phyloP scores from a whole-genome alignment of 2,797 vertebrate genomes.

The Megalops cyprinoides region DNA sequence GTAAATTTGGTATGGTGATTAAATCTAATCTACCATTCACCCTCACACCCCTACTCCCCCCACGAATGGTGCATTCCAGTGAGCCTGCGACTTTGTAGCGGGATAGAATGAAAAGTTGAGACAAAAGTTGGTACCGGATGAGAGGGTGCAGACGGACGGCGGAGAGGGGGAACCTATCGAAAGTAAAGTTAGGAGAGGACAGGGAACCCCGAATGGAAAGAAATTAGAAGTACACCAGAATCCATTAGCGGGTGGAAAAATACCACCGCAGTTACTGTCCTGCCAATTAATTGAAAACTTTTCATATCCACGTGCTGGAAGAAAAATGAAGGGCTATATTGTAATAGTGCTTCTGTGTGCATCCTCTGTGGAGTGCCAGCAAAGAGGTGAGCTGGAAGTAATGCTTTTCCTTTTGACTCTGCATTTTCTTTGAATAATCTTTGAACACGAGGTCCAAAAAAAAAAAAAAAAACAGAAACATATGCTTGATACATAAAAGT shows the following conservation, averaged over 20 bases:
- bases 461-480: neutral
- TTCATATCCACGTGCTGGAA: slow-evolving; percentile 25
- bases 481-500: neutral
- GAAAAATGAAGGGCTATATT: slow-evolving; percentile 54
- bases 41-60: slow-evolving; percentile 27
- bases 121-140: slow-evolving; percentile 46
- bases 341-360: slow-evolving; percentile 56
- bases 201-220: slow-evolving; percentile 10
- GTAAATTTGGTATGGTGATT: neutral
- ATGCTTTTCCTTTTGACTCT: slow-evolving; percentile 31
- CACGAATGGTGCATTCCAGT: slow-evolving; percentile 51
- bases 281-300: slow-evolving; percentile 5
- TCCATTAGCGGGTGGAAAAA: neutral
- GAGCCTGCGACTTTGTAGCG: slow-evolving; percentile 42
- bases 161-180: slow-evolving; percentile 31
- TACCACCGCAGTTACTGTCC: slow-evolving; percentile 4
- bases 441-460: slow-evolving; percentile 30
- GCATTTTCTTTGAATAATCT: slow-evolving; percentile 34
- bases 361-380: slow-evolving; percentile 64
- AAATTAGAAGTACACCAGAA: neutral
- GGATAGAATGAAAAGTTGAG: slow-evolving; percentile 53
- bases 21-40: neutral
- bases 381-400: slow-evolving; percentile 73
- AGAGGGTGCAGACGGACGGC: slow-evolving; percentile 37
- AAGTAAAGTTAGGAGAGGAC: slow-evolving; percentile 23